These are phyloP conservation scores for Alitta virens DNA, from an alignment of 2,888 invertebrate genomes.

Conservation along the genomic window DNA sequence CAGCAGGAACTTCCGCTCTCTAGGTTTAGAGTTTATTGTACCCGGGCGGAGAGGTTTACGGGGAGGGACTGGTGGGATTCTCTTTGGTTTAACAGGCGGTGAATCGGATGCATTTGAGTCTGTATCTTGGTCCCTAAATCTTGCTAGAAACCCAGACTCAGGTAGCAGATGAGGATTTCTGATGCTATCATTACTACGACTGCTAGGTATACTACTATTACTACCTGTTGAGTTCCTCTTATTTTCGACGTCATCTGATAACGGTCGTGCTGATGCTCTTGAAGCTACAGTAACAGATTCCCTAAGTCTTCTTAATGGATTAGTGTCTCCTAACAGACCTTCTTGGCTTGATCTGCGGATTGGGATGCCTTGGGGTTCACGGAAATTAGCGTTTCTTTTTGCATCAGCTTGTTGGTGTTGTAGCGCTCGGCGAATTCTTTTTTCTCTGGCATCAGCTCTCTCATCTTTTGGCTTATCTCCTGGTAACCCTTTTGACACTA, in stretches of 20 bases:
- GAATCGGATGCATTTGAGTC: not conserved
- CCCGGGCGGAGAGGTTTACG: slow-evolving; percentile 67
- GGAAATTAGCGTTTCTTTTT: slow-evolving; percentile 35
- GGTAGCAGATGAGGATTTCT: not conserved
- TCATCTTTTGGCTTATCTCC: slow-evolving; percentile 2
- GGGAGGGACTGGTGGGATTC: slow-evolving; percentile 67
- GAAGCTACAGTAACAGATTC: slow-evolving; percentile 31
- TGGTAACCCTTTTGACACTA: slow-evolving; percentile 70
- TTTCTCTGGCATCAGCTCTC: slow-evolving; percentile 33
- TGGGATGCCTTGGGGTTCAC: slow-evolving; percentile 49
- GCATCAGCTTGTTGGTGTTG: slow-evolving; percentile 34
- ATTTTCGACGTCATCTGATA: not conserved
- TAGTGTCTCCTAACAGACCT: slow-evolving; percentile 58
- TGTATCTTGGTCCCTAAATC: not conserved
- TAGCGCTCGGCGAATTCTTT: slow-evolving; percentile 40
- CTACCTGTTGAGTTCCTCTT: not conserved
- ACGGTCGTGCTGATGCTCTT: not conserved
- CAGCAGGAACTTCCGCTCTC: slow-evolving; percentile 78
- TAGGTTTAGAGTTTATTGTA: slow-evolving; percentile 65
- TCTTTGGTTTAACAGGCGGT: not conserved
- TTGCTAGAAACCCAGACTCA: not conserved
- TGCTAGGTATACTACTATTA: not conserved
- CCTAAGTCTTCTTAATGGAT: slow-evolving; percentile 68
- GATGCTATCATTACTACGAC: slow-evolving; percentile 5
- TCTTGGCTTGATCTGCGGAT: slow-evolving; percentile 40